phyloP scores from a whole-genome alignment of 37 sponge, comb jelly and placozoan genomes.

The Corticium candelabrum region DNA sequence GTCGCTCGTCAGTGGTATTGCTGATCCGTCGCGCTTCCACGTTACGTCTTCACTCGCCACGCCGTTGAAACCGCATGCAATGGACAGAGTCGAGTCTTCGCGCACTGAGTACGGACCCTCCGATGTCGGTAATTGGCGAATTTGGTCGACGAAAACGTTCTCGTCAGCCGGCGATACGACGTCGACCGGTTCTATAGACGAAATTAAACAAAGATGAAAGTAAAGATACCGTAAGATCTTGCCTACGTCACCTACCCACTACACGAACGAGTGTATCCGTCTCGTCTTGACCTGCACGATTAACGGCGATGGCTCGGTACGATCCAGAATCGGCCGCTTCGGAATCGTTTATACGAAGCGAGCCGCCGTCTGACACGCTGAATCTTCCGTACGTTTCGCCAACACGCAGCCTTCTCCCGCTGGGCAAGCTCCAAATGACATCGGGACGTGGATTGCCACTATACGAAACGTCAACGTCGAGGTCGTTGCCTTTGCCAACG shows the following conservation, averaged over 20 bases:
- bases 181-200: neutral
- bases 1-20: neutral
- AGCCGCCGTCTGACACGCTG: neutral
- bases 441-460: neutral
- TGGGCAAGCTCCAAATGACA: neutral
- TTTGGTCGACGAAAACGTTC: neutral
- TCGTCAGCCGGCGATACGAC: neutral
- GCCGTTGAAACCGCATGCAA: neutral
- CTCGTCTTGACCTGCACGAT: neutral
- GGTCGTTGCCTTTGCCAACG: neutral
- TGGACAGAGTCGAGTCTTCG: neutral
- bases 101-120: neutral
- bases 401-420: neutral
- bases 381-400: neutral
- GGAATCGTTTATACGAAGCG: neutral
- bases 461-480: neutral
- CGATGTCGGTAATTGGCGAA: neutral
- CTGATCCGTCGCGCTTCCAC: neutral
- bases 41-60: neutral
- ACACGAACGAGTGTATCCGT: neutral
- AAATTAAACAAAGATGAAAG: no score
- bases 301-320: neutral
- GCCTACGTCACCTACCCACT: neutral
- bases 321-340: neutral
- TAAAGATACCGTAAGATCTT: no score